Evolutionary conservation across 1,140 invertebrate genomes (phyloP), one percentile per base, ranked within the genome.

Genomic region (Brachionus koreanus): DNA sequence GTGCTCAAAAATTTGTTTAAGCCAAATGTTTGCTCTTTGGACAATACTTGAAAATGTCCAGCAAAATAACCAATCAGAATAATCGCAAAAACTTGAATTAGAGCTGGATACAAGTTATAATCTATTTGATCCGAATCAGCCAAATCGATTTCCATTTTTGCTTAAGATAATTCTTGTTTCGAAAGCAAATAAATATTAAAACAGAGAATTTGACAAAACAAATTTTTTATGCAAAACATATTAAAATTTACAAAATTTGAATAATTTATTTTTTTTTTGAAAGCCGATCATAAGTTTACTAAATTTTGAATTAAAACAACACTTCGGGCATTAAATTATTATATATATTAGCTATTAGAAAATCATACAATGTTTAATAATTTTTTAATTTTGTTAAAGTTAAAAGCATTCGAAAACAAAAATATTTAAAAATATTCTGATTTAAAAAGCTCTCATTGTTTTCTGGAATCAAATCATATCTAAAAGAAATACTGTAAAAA

Each of bases 1-100:
- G 93, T 95, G 25, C 94, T 94, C 0, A 98, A 94, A 90, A 97
- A 98, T 69, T 93, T 94, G 63, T 93, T 94, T 57, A 98, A 90
- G 3, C 96, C 95, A 88, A 94, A 94, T n/a, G 93, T 92, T 89
- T 97, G 95, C 7, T 90, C 90, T 86, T 93, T 91, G 76, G 93
- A 92, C 2, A 98, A 94, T 33, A 96, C 87, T 85, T 93, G 93
- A 52, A 93, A 90, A 82, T 94, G 91, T 6, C 95, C 95, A 82
- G 95, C 94, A 13, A 95, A 87, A 87, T 97, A 98, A 16, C 95
- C 97, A 85, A 93, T 93, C 83, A 96, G 88, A 84, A 97, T 96
- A 74, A 97, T 93, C 52, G 91, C 93, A 90, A 97, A 97, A 87
- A 94, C 96, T 90, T 96, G 92, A 77, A 95, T 90, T 42, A 97